Evolutionary conservation across 2,797 vertebrate genomes (phyloP), one percentile per base, ranked within the genome.

Genomic region (Clarias laeviceps): DNA sequence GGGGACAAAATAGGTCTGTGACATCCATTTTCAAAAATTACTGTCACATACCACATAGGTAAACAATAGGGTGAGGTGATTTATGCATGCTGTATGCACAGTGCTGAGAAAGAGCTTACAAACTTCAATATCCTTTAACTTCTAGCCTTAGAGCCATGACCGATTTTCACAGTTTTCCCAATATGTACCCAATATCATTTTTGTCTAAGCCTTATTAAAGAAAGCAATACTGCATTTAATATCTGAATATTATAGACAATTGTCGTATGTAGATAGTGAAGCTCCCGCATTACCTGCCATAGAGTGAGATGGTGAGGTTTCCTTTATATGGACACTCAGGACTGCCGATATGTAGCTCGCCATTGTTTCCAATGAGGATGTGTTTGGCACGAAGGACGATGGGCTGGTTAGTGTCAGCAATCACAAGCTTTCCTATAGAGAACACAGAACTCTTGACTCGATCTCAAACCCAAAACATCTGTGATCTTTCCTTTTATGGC

Each of bases 341-440:
- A 56, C 97, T 97, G 85, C 98, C 98, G 0, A 97, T 95, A 84
- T 97, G 96, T 62, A 99, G 86, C 89, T 97, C 95, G 56, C 98
- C 97, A 1, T 95, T 95, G 29, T 94, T 93, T 66, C 97, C 97
- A 18, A 99, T 96, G 83, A 97, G 95, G 86, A 99, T 97, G 64
- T 97, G 95, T 89, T 97, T 96, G 4, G 97, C 92, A 2, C 96
- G 96, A n/a, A 99, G 91, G 29, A 96, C 83, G 37, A 98, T 96
- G 50, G 96, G 94, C 76, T 92, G 90, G 7, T 84, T 90, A 0
- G 93, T 93, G 18, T 99, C 97, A 70, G 96, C 97, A 88, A 99
- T 95, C 87, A 98, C 96, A 87, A 99, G 93, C 89, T 97, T 98
- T 84, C 98, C 97, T 99, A 88, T 66, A 86, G 78, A 78, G 61